phyloP scores from a whole-genome alignment of 1,140 invertebrate species.

The Melipona quadrifasciata region DNA sequence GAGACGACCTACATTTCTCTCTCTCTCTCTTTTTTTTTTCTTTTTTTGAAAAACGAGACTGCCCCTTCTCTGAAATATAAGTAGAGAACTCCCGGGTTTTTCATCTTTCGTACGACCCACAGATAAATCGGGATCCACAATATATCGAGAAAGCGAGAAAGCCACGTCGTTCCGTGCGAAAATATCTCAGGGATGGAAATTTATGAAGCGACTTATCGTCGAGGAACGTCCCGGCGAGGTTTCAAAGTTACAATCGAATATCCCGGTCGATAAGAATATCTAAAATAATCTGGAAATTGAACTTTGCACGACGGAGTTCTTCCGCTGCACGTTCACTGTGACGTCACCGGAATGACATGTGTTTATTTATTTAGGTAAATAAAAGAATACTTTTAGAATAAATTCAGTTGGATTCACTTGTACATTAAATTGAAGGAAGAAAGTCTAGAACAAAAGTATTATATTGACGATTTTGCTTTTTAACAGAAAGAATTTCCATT shows the following conservation, averaged over 20 bases:
- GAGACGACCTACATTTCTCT: neutral
- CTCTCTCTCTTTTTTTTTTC: too few relatives aligned
- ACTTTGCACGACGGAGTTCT: neutral
- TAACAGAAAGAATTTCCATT: too few relatives aligned
- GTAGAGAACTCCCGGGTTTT: neutral
- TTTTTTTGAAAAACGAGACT: neutral
- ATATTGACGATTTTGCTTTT: too few relatives aligned
- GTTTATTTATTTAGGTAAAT: too few relatives aligned
- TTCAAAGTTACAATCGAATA: neutral
- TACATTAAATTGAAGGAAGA: too few relatives aligned
- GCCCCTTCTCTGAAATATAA: neutral
- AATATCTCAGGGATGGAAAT: neutral
- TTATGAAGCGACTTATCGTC: neutral
- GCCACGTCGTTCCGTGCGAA: neutral
- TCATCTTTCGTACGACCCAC: neutral
- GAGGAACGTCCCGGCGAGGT: neutral
- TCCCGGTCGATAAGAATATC: neutral
- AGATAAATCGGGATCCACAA: neutral
- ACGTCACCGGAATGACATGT: too few relatives aligned
- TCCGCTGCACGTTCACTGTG: too few relatives aligned
- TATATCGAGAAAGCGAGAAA: neutral
- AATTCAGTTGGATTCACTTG: too few relatives aligned
- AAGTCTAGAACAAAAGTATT: too few relatives aligned
- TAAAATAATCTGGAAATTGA: neutral
- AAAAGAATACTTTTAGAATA: too few relatives aligned